phyloP scores from a whole-genome alignment of 2,797 vertebrate genomes.

The Heteromormyrus szaboi region DNA sequence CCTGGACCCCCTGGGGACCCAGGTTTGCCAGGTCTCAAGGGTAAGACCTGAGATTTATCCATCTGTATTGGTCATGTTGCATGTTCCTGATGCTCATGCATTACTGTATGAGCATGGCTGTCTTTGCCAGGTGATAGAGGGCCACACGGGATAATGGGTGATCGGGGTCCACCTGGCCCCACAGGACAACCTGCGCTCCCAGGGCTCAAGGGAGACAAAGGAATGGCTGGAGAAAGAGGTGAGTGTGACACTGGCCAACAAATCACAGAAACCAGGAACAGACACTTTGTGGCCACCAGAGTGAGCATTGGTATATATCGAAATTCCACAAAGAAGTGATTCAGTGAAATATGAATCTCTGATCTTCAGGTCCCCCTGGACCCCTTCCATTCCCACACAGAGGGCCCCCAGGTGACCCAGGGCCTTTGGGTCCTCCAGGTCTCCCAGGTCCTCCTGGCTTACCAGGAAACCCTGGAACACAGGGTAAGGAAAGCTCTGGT shows the following conservation, averaged over 20 bases:
- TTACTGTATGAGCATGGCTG: background rate
- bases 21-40: constrained; percentile 63
- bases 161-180: constrained; percentile 64
- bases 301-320: background rate
- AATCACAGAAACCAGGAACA: background rate
- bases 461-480: background rate
- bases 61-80: background rate
- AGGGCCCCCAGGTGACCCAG: background rate
- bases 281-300: background rate
- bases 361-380: background rate
- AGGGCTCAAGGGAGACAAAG: constrained; percentile 66
- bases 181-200: constrained; percentile 65
- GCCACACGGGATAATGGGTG: constrained; percentile 44
- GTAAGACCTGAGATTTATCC: constrained; percentile 37
- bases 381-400: background rate
- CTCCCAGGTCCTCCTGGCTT: background rate
- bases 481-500: background rate
- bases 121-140: background rate
- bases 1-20: constrained; percentile 53
- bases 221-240: constrained; percentile 51
- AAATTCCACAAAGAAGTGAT: background rate
- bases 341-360: background rate
- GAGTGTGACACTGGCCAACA: background rate
- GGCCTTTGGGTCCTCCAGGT: background rate
- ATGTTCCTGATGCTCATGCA: background rate